Evolutionary conservation across 2,797 vertebrate species (phyloP), one percentile per base, ranked within the genome.

Genomic region (Serranus cabrilla): DNA sequence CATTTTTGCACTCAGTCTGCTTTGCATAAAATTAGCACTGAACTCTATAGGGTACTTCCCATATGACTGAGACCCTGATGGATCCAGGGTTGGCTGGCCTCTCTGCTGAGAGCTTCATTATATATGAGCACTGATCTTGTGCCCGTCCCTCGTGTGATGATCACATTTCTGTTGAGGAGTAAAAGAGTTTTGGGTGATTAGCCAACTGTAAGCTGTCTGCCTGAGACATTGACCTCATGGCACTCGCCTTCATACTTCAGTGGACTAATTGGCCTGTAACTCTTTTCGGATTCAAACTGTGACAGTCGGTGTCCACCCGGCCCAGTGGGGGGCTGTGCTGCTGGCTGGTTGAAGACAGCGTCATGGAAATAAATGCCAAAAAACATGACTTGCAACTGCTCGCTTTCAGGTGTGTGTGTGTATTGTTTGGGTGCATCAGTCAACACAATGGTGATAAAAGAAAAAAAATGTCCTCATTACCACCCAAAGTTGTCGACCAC

Each of bases 231-330:
- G 82, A 87, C 84, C 82, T 63, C 47, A 4, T 62, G 76, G 43
- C 45, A 20, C 71, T 57, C 11, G 39, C 74, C 72, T 83, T 85
- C 85, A 85, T 74, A 69, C 84, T 84, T 78, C 67, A 81, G 21
- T 63, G 66, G 57, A 64, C 87, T 89, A 89, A 91, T 90, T 91
- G 87, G 88, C 75, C 82, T 69, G 67, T 72, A 71, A 82, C 78
- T 84, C 83, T 71, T 72, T 50, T 17, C 59, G 59, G 69, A 74
- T 75, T 87, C 71, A 39, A 42, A 64, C 50, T 6, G 43, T 85
- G 86, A 88, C 83, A 77, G 75, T 68, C 21, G 4, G 71, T 39
- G 71, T 87, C 85, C 78, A 50, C 25, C 45, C n/a, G 11, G 66
- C 79, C 39, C 74, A 39, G 71, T 27, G 0, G 71, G 82, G 67